Evolutionary conservation across 2,797 vertebrate species (phyloP), one percentile per base, ranked within the genome.

Genomic region (Microctenopoma stevenorrisi): DNA sequence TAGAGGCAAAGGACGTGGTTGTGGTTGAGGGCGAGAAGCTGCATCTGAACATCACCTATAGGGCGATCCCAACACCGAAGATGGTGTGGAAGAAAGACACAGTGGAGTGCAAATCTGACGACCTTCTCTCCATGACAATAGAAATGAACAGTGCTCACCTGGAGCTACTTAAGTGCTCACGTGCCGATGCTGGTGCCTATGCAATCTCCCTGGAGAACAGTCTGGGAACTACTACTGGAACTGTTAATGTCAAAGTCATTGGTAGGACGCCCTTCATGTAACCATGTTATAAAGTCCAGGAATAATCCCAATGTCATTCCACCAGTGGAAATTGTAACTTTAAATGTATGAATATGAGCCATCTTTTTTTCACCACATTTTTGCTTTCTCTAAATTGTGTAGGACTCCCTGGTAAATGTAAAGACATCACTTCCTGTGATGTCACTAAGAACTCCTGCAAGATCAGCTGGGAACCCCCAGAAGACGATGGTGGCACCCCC

Each of bases 401-500:
- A 99, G 98, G 97, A 65, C 91, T 97, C 25, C 98, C 98, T 58
- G 96, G 97, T 85, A 95, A 95, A 74, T 99, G 98, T 89, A 99
- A 98, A 88, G 92, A 95, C 79, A 96, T 99, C 76, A 93, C 90
- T 78, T 94, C 96, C 79, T 95, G 94, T 5, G 97, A 99, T 0
- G 70, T 94, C 71, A 98, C 98, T 72, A 99, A 98, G 89, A 96
- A 92, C 89, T 97, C 97, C 69, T 98, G 97, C 85, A 95, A 95
- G 86, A 91, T 99, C 68, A 95, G 94, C 67, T 99, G 98, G 98
- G 96, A 96, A 62, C 95, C 96, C 74, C 98, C 98, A 61, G 96
- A 98, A 69, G 94, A 94, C 37, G 96, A 99, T 71, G 98, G 98
- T 7, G 95, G 96, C 55, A 96, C 94, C 37, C 97, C 97, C 12